Evolutionary conservation across 2,113 vertebrate species (phyloP).

Genomic region (Gasterosteus aculeatus): DNA sequence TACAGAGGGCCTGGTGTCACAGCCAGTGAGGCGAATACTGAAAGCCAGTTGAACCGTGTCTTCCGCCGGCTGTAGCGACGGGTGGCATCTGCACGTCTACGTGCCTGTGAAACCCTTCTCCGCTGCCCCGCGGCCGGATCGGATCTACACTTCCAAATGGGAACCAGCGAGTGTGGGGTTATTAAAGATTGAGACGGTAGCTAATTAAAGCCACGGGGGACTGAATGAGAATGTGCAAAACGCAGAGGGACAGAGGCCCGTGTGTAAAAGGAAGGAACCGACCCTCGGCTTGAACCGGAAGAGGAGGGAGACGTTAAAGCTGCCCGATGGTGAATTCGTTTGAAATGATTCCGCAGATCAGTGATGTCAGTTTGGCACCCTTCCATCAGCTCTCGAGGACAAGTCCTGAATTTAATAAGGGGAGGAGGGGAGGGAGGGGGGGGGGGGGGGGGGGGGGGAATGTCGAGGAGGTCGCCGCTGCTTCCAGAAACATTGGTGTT

Average conservation of each 20-base stretch:
- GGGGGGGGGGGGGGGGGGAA: not conserved
- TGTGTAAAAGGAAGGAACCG: constrained; percentile 12
- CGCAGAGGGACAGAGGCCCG: constrained; percentile 1
- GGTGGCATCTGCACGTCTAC: constrained; percentile 7
- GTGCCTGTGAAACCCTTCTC: constrained; percentile 39
- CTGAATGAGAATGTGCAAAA: not conserved
- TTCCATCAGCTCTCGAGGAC: constrained; percentile 2
- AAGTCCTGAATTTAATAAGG: constrained; percentile 8
- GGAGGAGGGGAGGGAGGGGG: not conserved
- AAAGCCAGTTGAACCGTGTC: constrained; percentile 3
- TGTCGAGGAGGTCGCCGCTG: not conserved
- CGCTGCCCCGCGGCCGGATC: constrained; percentile 42
- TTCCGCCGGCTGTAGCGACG: constrained; percentile 3
- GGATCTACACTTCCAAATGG: constrained; percentile 57
- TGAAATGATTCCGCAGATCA: constrained; percentile 17
- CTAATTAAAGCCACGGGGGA: constrained; percentile 64
- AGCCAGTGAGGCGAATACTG: constrained; percentile 25
- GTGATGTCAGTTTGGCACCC: constrained; percentile 26
- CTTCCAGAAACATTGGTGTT: constrained; percentile 3
- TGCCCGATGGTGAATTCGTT: constrained; percentile 41
- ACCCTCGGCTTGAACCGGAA: constrained; percentile 1
- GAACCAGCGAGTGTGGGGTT: constrained; percentile 38
- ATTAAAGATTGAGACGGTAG: constrained; percentile 66
- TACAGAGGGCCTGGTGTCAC: not conserved
- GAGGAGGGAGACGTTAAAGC: constrained; percentile 20